These are phyloP conservation scores for Aradophagus sp. DNA, from an alignment of 1,140 invertebrate genomes.

Conservation along the genomic window DNA sequence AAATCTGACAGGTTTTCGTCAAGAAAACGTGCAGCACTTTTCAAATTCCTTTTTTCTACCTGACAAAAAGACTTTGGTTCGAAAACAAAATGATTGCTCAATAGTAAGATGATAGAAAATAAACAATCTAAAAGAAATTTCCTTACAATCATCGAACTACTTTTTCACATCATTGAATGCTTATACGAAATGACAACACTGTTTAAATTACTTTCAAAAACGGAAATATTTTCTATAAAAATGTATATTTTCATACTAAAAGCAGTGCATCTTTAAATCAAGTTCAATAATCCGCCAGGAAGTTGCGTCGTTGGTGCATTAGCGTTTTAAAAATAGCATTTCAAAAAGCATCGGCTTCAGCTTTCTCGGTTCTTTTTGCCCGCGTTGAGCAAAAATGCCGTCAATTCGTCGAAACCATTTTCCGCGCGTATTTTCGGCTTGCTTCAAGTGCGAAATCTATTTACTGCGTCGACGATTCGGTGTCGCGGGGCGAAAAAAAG, in stretches of 20 bases:
- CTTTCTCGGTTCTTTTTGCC: constrained; percentile 27
- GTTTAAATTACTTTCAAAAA: no score
- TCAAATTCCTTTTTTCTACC: neutral
- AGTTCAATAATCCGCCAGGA: constrained; percentile 32
- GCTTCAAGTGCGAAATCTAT: constrained; percentile 45
- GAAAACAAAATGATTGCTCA: no score
- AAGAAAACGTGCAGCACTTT: constrained; percentile 6
- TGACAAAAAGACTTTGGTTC: no score
- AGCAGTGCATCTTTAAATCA: no score
- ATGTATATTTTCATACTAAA: no score
- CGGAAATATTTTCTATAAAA: no score
- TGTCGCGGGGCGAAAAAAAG: constrained; percentile 28
- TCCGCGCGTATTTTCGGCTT: constrained; percentile 52
- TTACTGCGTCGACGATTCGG: constrained; percentile 20
- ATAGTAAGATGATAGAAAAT: no score
- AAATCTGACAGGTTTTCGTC: constrained; percentile 24
- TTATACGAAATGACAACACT: no score
- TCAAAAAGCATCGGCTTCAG: constrained; percentile 38
- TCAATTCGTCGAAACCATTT: constrained; percentile 54
- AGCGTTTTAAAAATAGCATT: constrained; percentile 51
- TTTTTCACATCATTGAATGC: no score
- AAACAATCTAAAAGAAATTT: no score
- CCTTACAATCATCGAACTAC: no score
- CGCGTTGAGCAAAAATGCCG: constrained; percentile 49
- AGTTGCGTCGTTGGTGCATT: constrained; percentile 37